Base-by-base conservation (phyloP, 2,797 vertebrate species). In the Xiphophorus birchmanni region DNA sequence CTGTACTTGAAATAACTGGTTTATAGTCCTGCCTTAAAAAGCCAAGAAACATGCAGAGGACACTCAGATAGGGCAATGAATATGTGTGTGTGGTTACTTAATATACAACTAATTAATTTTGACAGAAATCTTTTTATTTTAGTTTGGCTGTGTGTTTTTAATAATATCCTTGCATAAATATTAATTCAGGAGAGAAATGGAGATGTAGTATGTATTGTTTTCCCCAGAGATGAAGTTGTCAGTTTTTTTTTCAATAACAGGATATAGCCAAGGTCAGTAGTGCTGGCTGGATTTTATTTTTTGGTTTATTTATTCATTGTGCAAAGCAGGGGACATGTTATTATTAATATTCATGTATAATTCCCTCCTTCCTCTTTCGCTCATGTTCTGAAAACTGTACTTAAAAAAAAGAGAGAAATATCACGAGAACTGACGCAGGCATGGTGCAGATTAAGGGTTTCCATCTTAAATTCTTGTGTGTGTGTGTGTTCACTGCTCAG, bases 251-350 rank as follows among this genome's bases (percentile, higher is more conserved):
- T 81, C 80, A 89, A 90, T 88, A 93, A 91, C 90, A 91, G 92
- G 90, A 92, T 90, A 88, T 69, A 89, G 6, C 89, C 94, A 95
- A 94, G 92, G 94, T 95, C 92, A 94, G 71, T 80, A 47, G 79
- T 82, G 79, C 23, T 73, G 0, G 11, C 44, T 73, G 45, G 40
- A n/a, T 71, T 76, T 60, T 54, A 29, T 80, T 63, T 84, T 78
- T 81, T 32, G 35, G 47, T 69, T 48, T 65, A 37, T 82, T 67
- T 87, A 76, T 86, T 84, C 84, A 75, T 54, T 79, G 45, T 81
- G 45, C 50, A 75, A 82, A 85, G 58, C 71, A 77, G 75, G 80
- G 73, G 78, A 77, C 71, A 80, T 87, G 86, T 88, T 82, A 67
- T 76, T 73, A 78, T 84, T 91, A 76, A 80, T 90, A 79, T 29